A percentile compares a stretch with the other conserved stretches of the same genome.
Conservation (phyloP, 2,888 invertebrate genomes). For the Girardia tigrina region DNA sequence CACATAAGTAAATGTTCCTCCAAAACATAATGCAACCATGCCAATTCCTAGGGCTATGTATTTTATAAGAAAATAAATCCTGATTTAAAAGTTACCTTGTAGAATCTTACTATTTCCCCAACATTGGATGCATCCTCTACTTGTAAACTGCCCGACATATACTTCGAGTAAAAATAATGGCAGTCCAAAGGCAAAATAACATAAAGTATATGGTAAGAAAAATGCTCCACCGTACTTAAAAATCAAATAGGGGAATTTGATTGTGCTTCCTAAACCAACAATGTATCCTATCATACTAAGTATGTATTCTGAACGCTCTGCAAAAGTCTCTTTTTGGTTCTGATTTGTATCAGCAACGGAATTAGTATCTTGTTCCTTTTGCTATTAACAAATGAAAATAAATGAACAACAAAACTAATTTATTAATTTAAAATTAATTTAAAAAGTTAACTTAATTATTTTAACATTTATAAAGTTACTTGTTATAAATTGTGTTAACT, state of each 20-base stretch:
- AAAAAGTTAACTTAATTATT: too few species aligned
- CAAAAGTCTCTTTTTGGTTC: too few species aligned
- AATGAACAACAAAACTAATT: too few species aligned
- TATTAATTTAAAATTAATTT: too few species aligned
- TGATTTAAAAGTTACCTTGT: neutral
- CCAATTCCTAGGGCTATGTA: neutral
- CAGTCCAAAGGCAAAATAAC: neutral
- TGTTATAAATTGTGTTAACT: too few species aligned
- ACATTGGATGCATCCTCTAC: slow-evolving; percentile 10
- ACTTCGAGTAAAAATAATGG: slow-evolving; percentile 5
- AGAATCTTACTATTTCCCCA: neutral
- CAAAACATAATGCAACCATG: neutral
- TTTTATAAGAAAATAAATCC: neutral
- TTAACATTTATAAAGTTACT: too few species aligned
- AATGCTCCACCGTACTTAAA: neutral
- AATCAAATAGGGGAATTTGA: neutral
- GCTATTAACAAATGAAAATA: too few species aligned
- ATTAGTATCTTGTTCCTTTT: too few species aligned
- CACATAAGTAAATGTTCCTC: neutral
- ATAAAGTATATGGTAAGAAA: neutral
- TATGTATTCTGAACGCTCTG: neutral
- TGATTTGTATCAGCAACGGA: too few species aligned
- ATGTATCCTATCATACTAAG: neutral
- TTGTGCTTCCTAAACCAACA: neutral
- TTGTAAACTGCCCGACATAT: slow-evolving; percentile 12